Base-by-base conservation (phyloP, 2,797 vertebrate genomes). In the Artibeus jamaicensis region DNA sequence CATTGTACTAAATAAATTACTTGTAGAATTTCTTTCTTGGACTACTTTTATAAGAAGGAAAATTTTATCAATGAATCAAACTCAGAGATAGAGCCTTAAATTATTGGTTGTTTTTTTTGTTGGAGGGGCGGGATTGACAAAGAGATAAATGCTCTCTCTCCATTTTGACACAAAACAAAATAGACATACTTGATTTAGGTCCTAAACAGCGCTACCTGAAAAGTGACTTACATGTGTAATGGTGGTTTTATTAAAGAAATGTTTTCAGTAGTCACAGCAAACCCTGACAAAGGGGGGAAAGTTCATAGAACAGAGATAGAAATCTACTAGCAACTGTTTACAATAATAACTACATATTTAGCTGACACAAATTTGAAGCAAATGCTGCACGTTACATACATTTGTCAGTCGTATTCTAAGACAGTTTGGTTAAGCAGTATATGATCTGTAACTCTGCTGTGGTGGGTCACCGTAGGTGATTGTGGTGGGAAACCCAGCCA, bases 401-500 rank as follows among this genome's bases (percentile, higher is more conserved):
- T 37, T 86, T 50, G 70, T 59, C 32, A 77, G 74, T 89, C 39
- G 44, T 68, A 68, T 68, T 92, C 74, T 95, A n/a, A 79, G 18
- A 26, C 48, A 78, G 9, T 34, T 57, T 53, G 50, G 21, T 62
- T 82, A 39, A 12, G 87, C 21, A 62, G 11, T 50, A 0, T 84
- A 3, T 6, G 21, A 24, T 48, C 18, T 79, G 8, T 94, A 92
- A 89, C 39, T 22, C 39, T 83, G 16, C 18, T 34, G 39, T 82
- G n/a, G 22, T 9, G 76, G 76, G 7, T 70, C 48, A 37, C 86
- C 46, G 6, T 92, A 99, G 99, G 99, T 99, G 89, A 98, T 99
- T 88, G 99, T 99, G 73, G 99, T 99, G 92, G 99, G 99, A 95
- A 99, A 99, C 97, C 99, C 99, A 91, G 99, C 99, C 82, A 99